phyloP scores from a whole-genome alignment of 2,888 invertebrate genomes.

The Schizotus pectinicornis region DNA sequence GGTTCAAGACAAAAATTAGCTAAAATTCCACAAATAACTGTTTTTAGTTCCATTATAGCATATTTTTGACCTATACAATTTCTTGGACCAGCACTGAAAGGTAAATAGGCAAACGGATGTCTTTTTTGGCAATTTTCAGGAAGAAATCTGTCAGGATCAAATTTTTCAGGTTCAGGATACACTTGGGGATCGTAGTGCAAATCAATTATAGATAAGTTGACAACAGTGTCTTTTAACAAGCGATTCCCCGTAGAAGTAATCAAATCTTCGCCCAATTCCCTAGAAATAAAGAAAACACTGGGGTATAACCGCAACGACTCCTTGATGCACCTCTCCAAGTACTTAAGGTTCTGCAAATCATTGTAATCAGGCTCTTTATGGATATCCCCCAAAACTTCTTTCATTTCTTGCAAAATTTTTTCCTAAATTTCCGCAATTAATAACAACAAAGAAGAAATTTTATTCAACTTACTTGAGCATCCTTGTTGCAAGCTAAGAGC shows the following conservation, averaged over 20 bases:
- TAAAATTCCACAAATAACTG: conserved; percentile 63
- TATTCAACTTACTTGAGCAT: conserved; percentile 42
- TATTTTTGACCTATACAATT: conserved; percentile 48
- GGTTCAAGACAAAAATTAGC: conserved; percentile 61
- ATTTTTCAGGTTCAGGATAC: conserved; percentile 57
- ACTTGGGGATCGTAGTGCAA: conserved; percentile 58
- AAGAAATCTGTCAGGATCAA: conserved; percentile 55
- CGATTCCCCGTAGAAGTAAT: conserved; percentile 32
- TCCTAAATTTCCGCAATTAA: conserved; percentile 48
- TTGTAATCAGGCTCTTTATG: conserved; percentile 60
- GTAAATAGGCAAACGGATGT: conserved; percentile 56
- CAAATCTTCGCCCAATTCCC: conserved; percentile 45
- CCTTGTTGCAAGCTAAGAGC: conserved; percentile 58
- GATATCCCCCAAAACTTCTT: conserved; percentile 34
- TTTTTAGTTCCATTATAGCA: conserved; percentile 48
- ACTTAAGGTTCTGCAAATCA: conserved; percentile 66
- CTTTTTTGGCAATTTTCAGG: conserved; percentile 50
- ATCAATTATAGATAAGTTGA: conserved; percentile 63
- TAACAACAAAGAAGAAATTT: no score
- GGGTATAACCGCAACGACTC: conserved; percentile 70
- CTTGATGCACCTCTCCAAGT: conserved; percentile 70
- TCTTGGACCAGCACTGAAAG: conserved; percentile 55
- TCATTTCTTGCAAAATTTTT: conserved; percentile 34
- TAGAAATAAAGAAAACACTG: conserved; percentile 69
- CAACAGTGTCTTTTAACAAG: conserved; percentile 60